Conservation (phyloP, 2,113 vertebrate species). For the Choloepus hoffmanni region DNA sequence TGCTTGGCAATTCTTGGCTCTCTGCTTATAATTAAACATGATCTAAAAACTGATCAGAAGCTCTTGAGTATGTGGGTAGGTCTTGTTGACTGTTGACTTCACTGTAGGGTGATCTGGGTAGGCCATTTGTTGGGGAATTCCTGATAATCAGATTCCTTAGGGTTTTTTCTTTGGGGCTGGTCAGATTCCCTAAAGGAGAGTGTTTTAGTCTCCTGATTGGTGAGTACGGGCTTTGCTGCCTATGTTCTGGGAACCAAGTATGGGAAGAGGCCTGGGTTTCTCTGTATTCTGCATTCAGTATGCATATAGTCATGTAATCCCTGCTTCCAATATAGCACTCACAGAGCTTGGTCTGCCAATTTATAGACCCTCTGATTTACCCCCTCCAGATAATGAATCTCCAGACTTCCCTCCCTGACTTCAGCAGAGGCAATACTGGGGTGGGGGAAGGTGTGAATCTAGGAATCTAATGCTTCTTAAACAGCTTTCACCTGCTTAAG, state of each 20-base stretch:
- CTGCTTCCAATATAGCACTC: neutral
- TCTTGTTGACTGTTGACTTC: neutral
- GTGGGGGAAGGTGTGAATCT: neutral
- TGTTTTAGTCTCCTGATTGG: neutral
- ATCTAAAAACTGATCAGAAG: conserved; percentile 31
- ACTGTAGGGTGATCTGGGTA: neutral
- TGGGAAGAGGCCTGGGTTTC: neutral
- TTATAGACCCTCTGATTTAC: neutral
- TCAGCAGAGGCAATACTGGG: neutral
- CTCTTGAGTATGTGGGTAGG: neutral
- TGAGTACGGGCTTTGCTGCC: neutral
- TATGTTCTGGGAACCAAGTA: neutral
- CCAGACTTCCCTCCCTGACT: neutral
- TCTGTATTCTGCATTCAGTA: neutral
- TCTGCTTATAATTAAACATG: neutral
- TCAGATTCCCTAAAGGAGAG: conserved; percentile 11
- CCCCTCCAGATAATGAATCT: neutral
- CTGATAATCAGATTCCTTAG: conserved; percentile 5
- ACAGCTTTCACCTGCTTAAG: neutral
- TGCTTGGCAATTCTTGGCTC: neutral
- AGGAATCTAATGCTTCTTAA: conserved; percentile 4
- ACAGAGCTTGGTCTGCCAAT: neutral
- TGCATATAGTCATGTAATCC: neutral
- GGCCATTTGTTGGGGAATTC: conserved; percentile 50
- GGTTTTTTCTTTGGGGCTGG: conserved; percentile 17